phyloP scores from a whole-genome alignment of 2,797 vertebrate species.

The Gallirallus australis region DNA sequence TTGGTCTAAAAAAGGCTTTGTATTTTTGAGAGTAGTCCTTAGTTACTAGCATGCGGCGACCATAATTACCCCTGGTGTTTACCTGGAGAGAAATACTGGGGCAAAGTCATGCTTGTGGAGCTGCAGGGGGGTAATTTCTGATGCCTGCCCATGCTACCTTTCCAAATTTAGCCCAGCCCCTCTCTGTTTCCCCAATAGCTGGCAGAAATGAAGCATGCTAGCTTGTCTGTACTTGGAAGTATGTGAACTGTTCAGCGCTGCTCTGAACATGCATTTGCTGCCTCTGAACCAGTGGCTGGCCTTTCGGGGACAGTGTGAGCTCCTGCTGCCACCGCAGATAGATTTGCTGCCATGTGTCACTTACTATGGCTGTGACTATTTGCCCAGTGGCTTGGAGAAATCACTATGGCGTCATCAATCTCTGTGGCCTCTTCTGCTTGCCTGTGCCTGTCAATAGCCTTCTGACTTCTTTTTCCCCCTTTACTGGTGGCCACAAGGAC shows the following conservation, averaged over 20 bases:
- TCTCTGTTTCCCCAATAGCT: neutral
- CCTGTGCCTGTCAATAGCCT: neutral
- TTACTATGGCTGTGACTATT: neutral
- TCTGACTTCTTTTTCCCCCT: neutral
- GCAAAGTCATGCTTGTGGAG: neutral
- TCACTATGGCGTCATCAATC: neutral
- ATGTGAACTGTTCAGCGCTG: neutral
- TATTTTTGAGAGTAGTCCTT: neutral
- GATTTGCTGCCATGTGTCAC: neutral
- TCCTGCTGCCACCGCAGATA: neutral
- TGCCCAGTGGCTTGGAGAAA: neutral
- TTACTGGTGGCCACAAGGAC: neutral
- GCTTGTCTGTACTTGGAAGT: accelerated
- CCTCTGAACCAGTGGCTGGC: neutral
- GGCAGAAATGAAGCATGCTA: neutral
- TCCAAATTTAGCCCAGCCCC: neutral
- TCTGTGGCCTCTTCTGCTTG: neutral
- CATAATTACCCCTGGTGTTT: neutral
- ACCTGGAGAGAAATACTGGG: neutral
- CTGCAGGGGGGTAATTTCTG: neutral
- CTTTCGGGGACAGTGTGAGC: accelerated
- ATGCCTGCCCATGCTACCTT: accelerated
- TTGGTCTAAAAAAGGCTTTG: neutral
- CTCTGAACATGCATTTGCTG: neutral
- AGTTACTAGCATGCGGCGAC: neutral